Conservation (phyloP, 2,888 invertebrate species). For the Athalia cordata region DNA sequence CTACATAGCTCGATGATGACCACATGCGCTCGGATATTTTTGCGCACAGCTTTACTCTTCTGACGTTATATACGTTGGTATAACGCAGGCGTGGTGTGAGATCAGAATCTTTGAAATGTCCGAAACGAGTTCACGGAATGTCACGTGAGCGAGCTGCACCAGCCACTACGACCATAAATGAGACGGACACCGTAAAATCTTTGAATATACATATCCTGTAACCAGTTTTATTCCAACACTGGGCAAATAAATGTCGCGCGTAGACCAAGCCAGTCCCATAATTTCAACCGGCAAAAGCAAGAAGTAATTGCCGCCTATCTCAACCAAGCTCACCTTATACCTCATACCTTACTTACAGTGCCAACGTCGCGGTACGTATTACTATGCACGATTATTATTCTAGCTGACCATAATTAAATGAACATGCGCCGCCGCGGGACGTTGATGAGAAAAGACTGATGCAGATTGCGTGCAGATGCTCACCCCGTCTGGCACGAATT, state of each 20-base stretch:
- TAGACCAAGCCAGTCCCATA: neutral
- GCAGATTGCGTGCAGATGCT: too few relatives aligned
- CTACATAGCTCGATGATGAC: too few relatives aligned
- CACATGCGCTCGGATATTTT: too few relatives aligned
- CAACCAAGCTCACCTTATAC: neutral
- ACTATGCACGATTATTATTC: slow-evolving; percentile 3
- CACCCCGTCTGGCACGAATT: too few relatives aligned
- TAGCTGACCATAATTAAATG: neutral
- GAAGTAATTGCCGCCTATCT: slow-evolving; percentile 15
- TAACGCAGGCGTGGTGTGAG: neutral
- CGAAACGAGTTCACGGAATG: slow-evolving; percentile 38
- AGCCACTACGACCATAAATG: neutral
- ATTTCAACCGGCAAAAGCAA: neutral
- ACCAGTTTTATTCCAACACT: neutral
- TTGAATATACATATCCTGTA: slow-evolving; percentile 9
- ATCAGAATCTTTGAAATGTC: slow-evolving; percentile 15
- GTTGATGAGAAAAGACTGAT: too few relatives aligned
- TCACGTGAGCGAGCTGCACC: slow-evolving; percentile 2
- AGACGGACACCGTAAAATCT: slow-evolving; percentile 20
- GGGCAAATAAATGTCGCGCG: neutral
- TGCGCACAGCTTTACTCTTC: too few relatives aligned
- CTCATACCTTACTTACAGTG: neutral
- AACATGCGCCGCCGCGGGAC: neutral
- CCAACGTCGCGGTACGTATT: neutral
- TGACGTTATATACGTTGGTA: too few relatives aligned